Percentiles rank a stretch among this genome's conserved stretches.
phyloP scores from a whole-genome alignment of 1,140 invertebrate species.

The Drosophila oshimai region DNA sequence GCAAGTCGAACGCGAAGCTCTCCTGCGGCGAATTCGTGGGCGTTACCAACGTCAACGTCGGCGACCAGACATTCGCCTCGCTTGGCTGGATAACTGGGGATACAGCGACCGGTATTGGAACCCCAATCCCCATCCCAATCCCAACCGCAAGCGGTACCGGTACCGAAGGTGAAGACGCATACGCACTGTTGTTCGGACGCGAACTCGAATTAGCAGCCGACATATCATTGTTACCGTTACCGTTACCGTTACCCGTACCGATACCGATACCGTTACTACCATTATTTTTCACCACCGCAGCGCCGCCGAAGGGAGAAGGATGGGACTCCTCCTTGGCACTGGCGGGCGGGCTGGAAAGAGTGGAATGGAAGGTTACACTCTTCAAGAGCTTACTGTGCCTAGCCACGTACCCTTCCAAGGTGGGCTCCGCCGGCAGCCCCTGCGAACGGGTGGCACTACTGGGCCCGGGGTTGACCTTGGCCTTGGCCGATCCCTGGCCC shows the following conservation, averaged over 20 bases:
- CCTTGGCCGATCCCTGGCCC: not conserved
- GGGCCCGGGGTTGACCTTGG: conserved; percentile 83
- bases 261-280: not conserved
- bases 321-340: conserved; percentile 83
- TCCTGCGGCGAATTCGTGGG: conserved; percentile 76
- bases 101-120: too few species aligned
- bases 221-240: conserved; percentile 2
- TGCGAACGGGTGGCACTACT: conserved; percentile 84
- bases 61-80: conserved; percentile 48
- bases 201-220: not conserved
- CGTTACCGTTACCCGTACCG: conserved; percentile 4
- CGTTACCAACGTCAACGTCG: conserved; percentile 74
- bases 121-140: too few species aligned
- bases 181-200: conserved; percentile 18
- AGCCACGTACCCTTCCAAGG: conserved; percentile 92
- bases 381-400: conserved; percentile 93
- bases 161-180: not conserved
- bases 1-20: conserved; percentile 47
- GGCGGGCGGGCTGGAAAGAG: conserved; percentile 89
- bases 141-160: conserved; percentile 22
- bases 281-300: conserved; percentile 5
- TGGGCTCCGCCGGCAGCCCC: conserved; percentile 85
- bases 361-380: conserved; percentile 94
- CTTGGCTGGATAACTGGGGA: not conserved
- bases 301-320: conserved; percentile 54